Base-by-base conservation (phyloP, 2,113 vertebrate species). In the Salvelinus fontinalis region DNA sequence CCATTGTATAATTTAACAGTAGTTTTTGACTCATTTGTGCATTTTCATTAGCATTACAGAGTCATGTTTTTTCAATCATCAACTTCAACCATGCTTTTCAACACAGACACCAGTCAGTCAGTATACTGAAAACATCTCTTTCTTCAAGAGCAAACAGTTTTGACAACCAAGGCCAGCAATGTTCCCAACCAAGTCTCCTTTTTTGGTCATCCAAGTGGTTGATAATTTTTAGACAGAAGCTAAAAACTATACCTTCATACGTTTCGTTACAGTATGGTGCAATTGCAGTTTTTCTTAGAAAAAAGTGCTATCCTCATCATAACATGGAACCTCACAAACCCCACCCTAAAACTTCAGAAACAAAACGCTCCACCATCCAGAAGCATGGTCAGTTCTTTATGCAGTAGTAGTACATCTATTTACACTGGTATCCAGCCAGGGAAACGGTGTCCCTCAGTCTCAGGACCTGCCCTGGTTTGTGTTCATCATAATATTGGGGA, bases 401-500 rank as follows among this genome's bases (percentile, higher is more conserved):
- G 79, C 76, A 69, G 84, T 73, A 68, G 75, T 71, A 62, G 73
- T 75, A 31, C 27, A 74, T 77, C 79, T 83, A 87, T 91, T 81
- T 90, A 88, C 90, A 90, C 75, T 34, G 75, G 70, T 71, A 60
- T 68, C 29, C 8, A 44, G 68, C 62, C 11, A 20, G 22, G 54
- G 26, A 54, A 16, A 60, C 49, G 13, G 22, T 31, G 73, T 18
- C 8, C 49, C 75, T 70, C n/a, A 6, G n/a, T 78, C 89, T 96
- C 93, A 97, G 81, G 95, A 93, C 79, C 96, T 91, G 80, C 83
- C 92, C 89, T 96, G 95, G 76, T 88, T 91, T 0, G 95, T 95
- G 89, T 94, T 96, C 88, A 97, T 98, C 96, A 98, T 98, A 90
- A 97, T 97, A 85, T 97, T 98, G 74, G 96, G 96, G 77, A 98